phyloP scores from a whole-genome alignment of 2,888 invertebrate genomes.

The Campoletis raptor region DNA sequence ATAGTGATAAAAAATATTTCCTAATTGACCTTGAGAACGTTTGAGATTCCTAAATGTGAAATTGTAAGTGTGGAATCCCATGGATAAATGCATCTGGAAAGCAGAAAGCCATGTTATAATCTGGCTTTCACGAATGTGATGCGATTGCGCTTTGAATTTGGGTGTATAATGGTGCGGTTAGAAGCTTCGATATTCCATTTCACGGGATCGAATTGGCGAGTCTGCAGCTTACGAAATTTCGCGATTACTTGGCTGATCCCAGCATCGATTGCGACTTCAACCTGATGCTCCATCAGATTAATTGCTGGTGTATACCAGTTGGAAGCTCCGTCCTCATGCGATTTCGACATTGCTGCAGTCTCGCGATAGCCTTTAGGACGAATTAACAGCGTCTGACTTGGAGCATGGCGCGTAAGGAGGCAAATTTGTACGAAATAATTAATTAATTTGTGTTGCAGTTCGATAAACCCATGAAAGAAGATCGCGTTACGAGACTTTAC shows the following conservation, averaged over 20 bases:
- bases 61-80: background rate
- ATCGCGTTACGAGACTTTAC: no score
- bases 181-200: slow-evolving; percentile 38
- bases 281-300: slow-evolving; percentile 46
- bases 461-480: no score
- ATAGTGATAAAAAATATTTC: background rate
- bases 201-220: slow-evolving; percentile 17
- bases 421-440: no score
- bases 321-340: background rate
- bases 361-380: background rate
- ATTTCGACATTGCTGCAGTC: background rate
- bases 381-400: slow-evolving; percentile 3
- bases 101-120: background rate
- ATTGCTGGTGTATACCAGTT: slow-evolving; percentile 22
- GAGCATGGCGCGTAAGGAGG: no score
- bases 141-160: slow-evolving; percentile 11
- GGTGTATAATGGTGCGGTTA: slow-evolving; percentile 15
- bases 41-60: no score
- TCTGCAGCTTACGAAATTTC: slow-evolving; percentile 31
- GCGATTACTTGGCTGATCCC: background rate
- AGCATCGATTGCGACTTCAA: slow-evolving; percentile 42
- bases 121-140: background rate
- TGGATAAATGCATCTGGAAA: slow-evolving; percentile 3
- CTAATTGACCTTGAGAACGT: background rate
- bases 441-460: background rate